Percentiles rank a stretch among this genome's conserved stretches.
These are phyloP conservation scores for Taurulus bubalis DNA, from an alignment of 2,113 vertebrate genomes.

Conservation along the genomic window DNA sequence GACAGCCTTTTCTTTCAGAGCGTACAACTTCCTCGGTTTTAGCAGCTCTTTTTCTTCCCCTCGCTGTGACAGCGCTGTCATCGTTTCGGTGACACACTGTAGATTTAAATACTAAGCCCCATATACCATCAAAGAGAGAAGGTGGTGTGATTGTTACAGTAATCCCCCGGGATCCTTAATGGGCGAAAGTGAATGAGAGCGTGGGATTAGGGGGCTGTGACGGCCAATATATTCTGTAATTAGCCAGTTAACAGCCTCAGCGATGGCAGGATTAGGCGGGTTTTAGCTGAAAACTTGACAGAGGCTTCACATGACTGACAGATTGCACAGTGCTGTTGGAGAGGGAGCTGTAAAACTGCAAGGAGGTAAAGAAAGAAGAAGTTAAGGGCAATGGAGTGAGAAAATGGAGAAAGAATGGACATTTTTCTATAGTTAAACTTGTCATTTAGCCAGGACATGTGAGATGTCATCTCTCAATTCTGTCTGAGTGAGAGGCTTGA, in stretches of 20 bases:
- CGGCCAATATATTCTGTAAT: constrained; percentile 79
- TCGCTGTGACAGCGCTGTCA: constrained; percentile 49
- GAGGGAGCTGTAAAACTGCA: constrained; percentile 42
- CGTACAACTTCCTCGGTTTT: neutral
- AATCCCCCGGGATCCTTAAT: constrained; percentile 76
- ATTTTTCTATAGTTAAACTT: constrained; percentile 62
- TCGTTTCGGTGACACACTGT: constrained; percentile 54
- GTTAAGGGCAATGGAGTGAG: constrained; percentile 67
- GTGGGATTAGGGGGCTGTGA: constrained; percentile 74
- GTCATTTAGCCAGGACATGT: constrained; percentile 52
- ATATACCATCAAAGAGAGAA: constrained; percentile 71
- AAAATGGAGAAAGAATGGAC: constrained; percentile 69
- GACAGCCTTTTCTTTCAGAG: constrained; percentile 51
- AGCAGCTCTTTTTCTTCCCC: constrained; percentile 21
- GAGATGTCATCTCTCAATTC: constrained; percentile 34
- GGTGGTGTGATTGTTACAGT: constrained; percentile 79
- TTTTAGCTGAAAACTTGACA: constrained; percentile 74
- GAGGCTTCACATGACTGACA: constrained; percentile 76
- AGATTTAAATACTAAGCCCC: constrained; percentile 77
- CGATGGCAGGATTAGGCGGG: constrained; percentile 77
- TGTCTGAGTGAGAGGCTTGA: neutral
- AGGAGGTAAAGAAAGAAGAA: constrained; percentile 31
- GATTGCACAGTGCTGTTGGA: constrained; percentile 45
- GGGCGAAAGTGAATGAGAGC: constrained; percentile 76
- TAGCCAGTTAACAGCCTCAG: constrained; percentile 78